Base-by-base conservation (phyloP, 2,888 invertebrate genomes). In the Drosophila birchii region DNA sequence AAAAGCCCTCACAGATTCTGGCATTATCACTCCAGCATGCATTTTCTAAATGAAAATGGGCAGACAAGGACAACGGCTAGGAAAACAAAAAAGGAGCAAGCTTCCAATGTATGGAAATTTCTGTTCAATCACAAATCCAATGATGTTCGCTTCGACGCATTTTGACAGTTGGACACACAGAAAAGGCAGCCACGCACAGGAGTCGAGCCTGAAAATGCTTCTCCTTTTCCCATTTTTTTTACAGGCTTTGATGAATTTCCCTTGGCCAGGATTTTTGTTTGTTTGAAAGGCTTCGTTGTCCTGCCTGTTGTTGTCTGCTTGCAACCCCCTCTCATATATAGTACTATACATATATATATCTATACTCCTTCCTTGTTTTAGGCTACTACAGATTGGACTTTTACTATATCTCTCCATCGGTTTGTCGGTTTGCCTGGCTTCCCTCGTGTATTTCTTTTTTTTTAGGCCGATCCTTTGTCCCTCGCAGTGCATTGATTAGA, bases 81-180 rank as follows among this genome's bases (percentile, higher is more conserved):
- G 16, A 39, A 58, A 56, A 56, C 60, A 75, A 69, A 69, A 58
- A 54, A 45, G 39, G 36, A 53, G 23, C 32, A 32, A 32, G 43
- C 79, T 78, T 84, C 82, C 82, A 90, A 90, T 89, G 89, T 90
- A 89, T 89, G 90, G 83, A 89, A 90, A 89, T 89, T 89, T 81
- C 79, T 82, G 86, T 87, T 86, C 89, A 86, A 86, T 87, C 81
- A 84, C 86, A 91, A 91, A 90, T 91, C 87, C 90, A 90, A 90
- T 92, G 91, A 91, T 91, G 91, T 91, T 87, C 91, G 91, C 90
- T 88, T 90, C 80, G 90, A 89, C 88, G 90, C 85, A 91, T 91
- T 90, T 90, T 91, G 89, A 91, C 91, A 91, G 90, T 89, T 89
- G 81, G 76, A 75, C 75, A 75, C 75, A 75, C 75, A 74, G 85